phyloP scores from a whole-genome alignment of 2,797 vertebrate species.

The Gambelia wislizenii region DNA sequence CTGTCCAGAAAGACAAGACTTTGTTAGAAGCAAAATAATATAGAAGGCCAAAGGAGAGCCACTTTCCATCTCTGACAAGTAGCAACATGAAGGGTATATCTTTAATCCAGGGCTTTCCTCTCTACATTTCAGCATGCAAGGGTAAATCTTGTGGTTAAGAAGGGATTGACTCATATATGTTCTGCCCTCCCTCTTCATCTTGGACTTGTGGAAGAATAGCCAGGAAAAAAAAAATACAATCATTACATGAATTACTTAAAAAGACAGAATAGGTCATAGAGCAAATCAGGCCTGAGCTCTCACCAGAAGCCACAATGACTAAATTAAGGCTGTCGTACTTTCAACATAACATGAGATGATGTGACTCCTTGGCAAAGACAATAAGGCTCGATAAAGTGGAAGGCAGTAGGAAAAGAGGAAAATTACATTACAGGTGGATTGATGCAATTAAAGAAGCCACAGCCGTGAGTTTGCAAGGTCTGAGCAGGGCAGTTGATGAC shows the following conservation, averaged over 20 bases:
- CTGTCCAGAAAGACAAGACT: neutral
- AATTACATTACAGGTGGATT: too few species aligned
- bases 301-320: too few species aligned
- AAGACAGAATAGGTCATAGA: neutral
- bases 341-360: too few species aligned
- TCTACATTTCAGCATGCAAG: neutral
- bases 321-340: too few species aligned
- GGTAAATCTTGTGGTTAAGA: neutral
- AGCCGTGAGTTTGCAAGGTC: too few species aligned
- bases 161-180: conserved; percentile 9
- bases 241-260: neutral
- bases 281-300: too few species aligned
- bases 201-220: neutral
- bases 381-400: too few species aligned
- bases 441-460: neutral
- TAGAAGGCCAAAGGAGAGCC: neutral
- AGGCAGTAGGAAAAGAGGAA: too few species aligned
- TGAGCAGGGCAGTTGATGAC: too few species aligned
- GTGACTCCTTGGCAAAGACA: too few species aligned
- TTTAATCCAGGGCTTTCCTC: neutral
- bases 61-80: neutral
- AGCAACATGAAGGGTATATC: neutral
- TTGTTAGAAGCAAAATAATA: neutral
- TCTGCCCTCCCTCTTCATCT: neutral
- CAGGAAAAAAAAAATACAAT: neutral